A percentile compares a stretch with the other conserved stretches of the same genome.
These are phyloP conservation scores for Hydractinia symbiolongicarpus DNA, from an alignment of 30 jellyfish, hydroid and myxozoan species.

Conservation along the genomic window DNA sequence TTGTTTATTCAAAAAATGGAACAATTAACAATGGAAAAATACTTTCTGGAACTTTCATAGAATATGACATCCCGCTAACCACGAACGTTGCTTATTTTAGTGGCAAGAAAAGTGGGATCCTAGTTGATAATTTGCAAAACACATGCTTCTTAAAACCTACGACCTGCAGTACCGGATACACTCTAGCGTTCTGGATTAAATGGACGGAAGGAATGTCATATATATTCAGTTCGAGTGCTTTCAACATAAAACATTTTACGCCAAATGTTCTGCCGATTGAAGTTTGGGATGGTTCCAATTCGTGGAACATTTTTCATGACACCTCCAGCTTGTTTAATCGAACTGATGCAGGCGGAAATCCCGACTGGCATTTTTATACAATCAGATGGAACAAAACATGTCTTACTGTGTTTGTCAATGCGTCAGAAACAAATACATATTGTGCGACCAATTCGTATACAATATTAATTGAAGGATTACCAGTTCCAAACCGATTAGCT, in stretches of 20 bases:
- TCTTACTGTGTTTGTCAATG: not conserved
- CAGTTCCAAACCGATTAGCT: too few species aligned
- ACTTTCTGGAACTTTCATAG: not conserved
- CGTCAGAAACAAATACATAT: not conserved
- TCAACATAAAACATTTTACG: not conserved
- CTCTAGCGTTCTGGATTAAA: conserved; percentile 3
- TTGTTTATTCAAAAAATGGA: not conserved
- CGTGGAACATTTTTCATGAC: not conserved
- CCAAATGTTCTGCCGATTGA: not conserved
- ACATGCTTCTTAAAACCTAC: not conserved
- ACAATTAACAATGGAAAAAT: not conserved
- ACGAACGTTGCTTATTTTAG: not conserved
- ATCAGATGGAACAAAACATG: not conserved
- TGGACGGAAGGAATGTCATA: not conserved
- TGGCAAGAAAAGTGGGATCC: not conserved
- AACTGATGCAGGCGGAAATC: not conserved
- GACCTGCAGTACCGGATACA: not conserved
- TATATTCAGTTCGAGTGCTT: not conserved
- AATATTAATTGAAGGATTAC: not conserved
- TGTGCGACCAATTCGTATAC: not conserved
- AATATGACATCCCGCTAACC: not conserved
- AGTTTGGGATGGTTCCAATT: conserved; percentile 1
- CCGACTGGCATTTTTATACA: not conserved
- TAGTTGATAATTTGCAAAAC: not conserved
- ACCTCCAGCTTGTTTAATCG: not conserved